Evolutionary conservation across 1,140 invertebrate genomes (phyloP), one percentile per base, ranked within the genome.

Genomic region (Trissolcus basalis): DNA sequence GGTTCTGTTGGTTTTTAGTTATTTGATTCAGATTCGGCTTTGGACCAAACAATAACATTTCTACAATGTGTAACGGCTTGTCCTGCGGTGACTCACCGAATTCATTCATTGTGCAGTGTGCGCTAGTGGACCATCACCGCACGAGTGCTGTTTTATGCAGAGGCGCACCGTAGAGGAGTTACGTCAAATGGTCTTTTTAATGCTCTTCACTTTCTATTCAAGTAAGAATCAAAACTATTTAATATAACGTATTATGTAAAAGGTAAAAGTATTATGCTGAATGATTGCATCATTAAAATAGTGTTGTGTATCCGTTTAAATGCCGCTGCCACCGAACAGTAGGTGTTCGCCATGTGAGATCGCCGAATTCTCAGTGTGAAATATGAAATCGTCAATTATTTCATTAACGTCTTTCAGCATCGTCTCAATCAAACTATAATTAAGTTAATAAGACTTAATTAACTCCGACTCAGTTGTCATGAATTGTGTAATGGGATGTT

Each of bases 211-310:
- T 69, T 69, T 69, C 65, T 58, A 58, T 59, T 35, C 48, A 19
- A 13, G 13, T 54, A 44, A 47, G 36, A 50, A 70, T 70, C 54
- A 61, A 59, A 70, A 55, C 41, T 56, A 55, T 49, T 50, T 53
- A 60, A 55, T 27, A 16, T 36, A 48, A 44, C 54, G 56, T 16
- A 55, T 70, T 70, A 61, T 55, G 51, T 61, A 61, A 70, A 54
- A 53, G 58, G 67, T 70, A 70, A 70, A 70, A 61, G 67, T 70
- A 61, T 61, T 47, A 47, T 35, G 50, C 55, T 53, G 58, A 60
- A 61, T 60, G 67, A 6, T 43, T 14, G 9, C 36, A 39, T 39
- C 9, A 11, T 49, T 13, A 49, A 6, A 27, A 49, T 6, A 49
- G 19, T 8, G 13, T 4, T 47, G 11, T 13, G 44, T 47, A 47